These are phyloP conservation scores for Mamestra configurata DNA, from an alignment of 1,140 invertebrate species.

Conservation along the genomic window DNA sequence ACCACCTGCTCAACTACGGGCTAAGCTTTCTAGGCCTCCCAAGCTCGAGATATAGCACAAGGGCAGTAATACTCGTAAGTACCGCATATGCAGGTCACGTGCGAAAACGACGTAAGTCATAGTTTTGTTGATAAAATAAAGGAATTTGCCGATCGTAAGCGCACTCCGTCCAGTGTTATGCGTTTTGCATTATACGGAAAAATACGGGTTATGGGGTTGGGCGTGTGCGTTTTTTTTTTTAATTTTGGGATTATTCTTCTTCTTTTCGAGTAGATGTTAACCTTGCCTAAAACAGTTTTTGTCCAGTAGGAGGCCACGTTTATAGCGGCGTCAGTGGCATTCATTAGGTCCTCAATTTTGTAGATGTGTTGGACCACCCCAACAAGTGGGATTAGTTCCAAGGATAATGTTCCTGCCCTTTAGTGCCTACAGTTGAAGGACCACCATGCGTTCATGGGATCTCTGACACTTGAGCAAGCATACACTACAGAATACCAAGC, in stretches of 20 bases:
- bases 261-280: too few relatives aligned
- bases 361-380: too few relatives aligned
- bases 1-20: background rate
- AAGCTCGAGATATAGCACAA: background rate
- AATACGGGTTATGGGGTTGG: background rate
- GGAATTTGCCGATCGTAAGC: conserved; percentile 55
- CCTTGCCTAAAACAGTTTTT: too few relatives aligned
- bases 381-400: too few relatives aligned
- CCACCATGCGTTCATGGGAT: too few relatives aligned
- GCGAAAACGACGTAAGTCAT: conserved; percentile 8
- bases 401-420: too few relatives aligned
- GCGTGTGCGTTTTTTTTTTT: background rate
- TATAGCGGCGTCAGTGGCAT: too few relatives aligned
- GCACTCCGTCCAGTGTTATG: background rate
- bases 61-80: background rate
- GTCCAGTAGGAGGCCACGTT: too few relatives aligned
- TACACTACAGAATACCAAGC: background rate
- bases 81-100: background rate
- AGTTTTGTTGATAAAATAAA: conserved; percentile 42
- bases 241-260: too few relatives aligned
- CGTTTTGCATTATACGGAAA: conserved; percentile 13
- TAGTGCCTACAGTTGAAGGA: too few relatives aligned
- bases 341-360: too few relatives aligned
- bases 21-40: background rate
- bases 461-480: background rate